phyloP scores from a whole-genome alignment of 2,113 vertebrate genomes.

The human region GRCh38 chr16:62551001-62551500 shows the following conservation, averaged over 20 bases:
- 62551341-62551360: no score
- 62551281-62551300: no score
- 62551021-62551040: not conserved
- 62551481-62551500: no score
- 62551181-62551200: not conserved
- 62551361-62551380: no score
- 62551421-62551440: no score
- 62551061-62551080: no score
- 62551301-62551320: not conserved
- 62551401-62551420: no score
- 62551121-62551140: not conserved
- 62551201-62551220: not conserved
- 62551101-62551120: not conserved
- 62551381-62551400: no score
- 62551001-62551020: not conserved
- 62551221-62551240: no score
- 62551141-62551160: not conserved
- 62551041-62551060: not conserved
- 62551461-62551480: no score
- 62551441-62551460: no score
- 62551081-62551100: not conserved
- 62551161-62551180: not conserved
- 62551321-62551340: no score
- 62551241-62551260: rapidly evolving
- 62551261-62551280: rapidly evolving